Conservation (phyloP, 2,797 vertebrate species). For the Oryzias dopingdopingensis region DNA sequence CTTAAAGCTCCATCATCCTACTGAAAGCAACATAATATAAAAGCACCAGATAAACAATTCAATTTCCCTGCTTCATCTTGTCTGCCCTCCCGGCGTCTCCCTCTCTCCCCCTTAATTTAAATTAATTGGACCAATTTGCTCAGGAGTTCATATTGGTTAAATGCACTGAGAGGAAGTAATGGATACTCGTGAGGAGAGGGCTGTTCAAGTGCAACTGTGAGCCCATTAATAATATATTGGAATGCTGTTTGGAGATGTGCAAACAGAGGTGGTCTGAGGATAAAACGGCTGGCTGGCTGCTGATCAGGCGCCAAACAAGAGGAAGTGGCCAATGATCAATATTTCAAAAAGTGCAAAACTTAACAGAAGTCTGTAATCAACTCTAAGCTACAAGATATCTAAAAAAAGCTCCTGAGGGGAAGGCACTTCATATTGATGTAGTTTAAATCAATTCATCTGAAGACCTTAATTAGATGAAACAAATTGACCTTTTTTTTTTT, state of each 20-base stretch:
- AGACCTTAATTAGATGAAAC: constrained; percentile 43
- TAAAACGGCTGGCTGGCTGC: constrained; percentile 57
- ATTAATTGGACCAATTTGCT: constrained; percentile 68
- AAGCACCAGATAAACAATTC: constrained; percentile 22
- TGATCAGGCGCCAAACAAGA: constrained; percentile 62
- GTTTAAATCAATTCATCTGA: constrained; percentile 17
- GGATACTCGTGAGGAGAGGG: constrained; percentile 51
- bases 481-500: constrained; percentile 17
- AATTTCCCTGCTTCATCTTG: constrained; percentile 19
- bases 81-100: constrained; percentile 23
- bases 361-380: constrained; percentile 49
- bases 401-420: constrained; percentile 4
- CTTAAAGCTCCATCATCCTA: constrained; percentile 7
- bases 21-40: constrained; percentile 1
- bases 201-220: constrained; percentile 45
- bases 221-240: constrained; percentile 71
- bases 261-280: constrained; percentile 49
- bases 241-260: constrained; percentile 55
- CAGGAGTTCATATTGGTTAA: constrained; percentile 58
- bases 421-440: constrained; percentile 16
- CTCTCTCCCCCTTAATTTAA: constrained; percentile 47
- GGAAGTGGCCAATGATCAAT: constrained; percentile 68
- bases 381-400: constrained; percentile 19
- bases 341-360: constrained; percentile 62
- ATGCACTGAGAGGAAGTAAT: constrained; percentile 53